These are phyloP conservation scores for Rhea pennata DNA, from an alignment of 2,113 vertebrate species.

Conservation along the genomic window DNA sequence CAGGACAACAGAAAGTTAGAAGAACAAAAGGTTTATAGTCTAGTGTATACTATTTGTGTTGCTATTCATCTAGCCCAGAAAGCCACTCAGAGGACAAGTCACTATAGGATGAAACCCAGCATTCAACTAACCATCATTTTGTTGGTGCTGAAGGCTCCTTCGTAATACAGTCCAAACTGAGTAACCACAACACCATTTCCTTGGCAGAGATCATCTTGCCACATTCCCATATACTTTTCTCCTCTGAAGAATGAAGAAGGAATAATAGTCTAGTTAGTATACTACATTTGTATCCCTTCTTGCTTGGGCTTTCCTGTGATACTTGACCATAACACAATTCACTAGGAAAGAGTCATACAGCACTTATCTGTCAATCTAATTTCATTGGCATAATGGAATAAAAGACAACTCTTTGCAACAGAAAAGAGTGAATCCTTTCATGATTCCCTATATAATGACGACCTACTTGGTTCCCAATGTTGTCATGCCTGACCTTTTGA, in stretches of 20 bases:
- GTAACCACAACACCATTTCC: conserved; percentile 96
- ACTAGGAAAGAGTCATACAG: not conserved
- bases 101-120: not conserved
- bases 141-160: conserved; percentile 92
- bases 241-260: conserved; percentile 78
- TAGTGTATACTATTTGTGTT: not conserved
- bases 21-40: not conserved
- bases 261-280: not conserved
- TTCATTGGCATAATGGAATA: not conserved
- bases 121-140: conserved; percentile 93
- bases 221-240: conserved; percentile 98
- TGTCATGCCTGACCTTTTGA: not conserved
- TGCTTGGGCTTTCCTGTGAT: not conserved
- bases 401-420: not conserved
- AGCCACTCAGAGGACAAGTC: not conserved
- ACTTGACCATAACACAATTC: not conserved
- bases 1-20: not conserved
- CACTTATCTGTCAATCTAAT: not conserved
- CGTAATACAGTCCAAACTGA: conserved; percentile 97
- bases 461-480: not conserved
- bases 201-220: conserved; percentile 93
- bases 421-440: not conserved
- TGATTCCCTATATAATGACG: not conserved
- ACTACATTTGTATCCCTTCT: not conserved
- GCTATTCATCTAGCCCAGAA: not conserved